Percentiles rank a stretch among this genome's conserved stretches.
Conservation (phyloP, 2,113 vertebrate species). For the Camarhynchus parvulus region DNA sequence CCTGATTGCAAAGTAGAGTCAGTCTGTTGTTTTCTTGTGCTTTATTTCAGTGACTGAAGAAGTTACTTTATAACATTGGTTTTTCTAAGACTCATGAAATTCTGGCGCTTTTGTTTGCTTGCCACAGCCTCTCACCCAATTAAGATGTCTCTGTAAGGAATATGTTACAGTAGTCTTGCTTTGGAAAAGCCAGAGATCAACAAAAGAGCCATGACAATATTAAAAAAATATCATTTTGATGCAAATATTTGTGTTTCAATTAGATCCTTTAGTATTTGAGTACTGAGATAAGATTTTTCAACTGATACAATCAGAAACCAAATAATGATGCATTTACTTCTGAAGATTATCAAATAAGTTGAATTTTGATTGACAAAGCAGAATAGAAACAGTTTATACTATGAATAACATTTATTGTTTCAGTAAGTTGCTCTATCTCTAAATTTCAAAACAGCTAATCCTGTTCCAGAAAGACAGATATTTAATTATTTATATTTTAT, state of each 20-base stretch:
- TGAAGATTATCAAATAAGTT: background rate
- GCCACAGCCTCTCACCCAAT: background rate
- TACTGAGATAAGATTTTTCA: background rate
- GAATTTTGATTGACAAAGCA: background rate
- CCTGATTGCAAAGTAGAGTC: background rate
- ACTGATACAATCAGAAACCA: background rate
- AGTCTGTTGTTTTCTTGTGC: background rate
- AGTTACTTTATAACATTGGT: background rate
- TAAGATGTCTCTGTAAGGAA: background rate
- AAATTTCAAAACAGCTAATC: background rate
- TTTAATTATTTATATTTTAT: background rate
- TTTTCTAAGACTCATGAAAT: background rate
- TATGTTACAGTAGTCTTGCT: background rate
- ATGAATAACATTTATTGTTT: background rate
- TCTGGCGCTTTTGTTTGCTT: background rate
- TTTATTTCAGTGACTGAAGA: background rate
- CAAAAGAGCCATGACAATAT: background rate
- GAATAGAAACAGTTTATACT: background rate
- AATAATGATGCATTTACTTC: background rate
- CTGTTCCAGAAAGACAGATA: background rate
- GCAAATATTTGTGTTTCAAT: background rate
- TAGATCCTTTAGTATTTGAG: background rate
- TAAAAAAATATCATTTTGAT: background rate
- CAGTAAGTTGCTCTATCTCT: background rate
- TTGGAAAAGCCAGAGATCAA: background rate